These are phyloP conservation scores for Pinctada fucata DNA, from an alignment of 2,888 invertebrate species.

Conservation along the genomic window DNA sequence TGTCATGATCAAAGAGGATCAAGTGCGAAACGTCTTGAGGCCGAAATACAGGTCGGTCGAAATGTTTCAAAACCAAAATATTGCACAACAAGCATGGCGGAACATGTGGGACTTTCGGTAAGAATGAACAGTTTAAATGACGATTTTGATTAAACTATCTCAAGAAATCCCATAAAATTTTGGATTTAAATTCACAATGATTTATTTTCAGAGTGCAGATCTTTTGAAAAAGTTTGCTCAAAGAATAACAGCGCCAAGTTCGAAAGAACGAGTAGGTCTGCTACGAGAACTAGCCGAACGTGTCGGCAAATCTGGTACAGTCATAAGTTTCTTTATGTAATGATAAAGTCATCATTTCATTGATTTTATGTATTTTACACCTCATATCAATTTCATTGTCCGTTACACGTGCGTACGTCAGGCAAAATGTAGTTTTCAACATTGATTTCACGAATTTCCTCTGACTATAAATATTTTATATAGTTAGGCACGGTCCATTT, in stretches of 20 bases:
- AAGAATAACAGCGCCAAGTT: conserved; percentile 66
- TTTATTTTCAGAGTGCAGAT: conserved; percentile 61
- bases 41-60: too few relatives aligned
- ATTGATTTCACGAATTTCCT: too few relatives aligned
- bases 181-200: background rate
- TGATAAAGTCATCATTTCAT: background rate
- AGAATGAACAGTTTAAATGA: conserved; percentile 33
- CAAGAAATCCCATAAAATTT: background rate
- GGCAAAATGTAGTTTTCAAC: too few relatives aligned
- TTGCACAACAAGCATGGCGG: conserved; percentile 73
- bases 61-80: conserved; percentile 5
- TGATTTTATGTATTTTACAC: too few relatives aligned
- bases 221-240: conserved; percentile 69
- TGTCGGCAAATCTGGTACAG: conserved; percentile 63
- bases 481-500: too few relatives aligned
- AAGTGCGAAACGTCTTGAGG: too few relatives aligned
- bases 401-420: too few relatives aligned
- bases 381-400: too few relatives aligned
- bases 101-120: conserved; percentile 61
- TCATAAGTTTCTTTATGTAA: too few relatives aligned
- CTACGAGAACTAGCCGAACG: conserved; percentile 61
- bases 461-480: too few relatives aligned
- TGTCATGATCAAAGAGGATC: too few relatives aligned
- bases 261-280: conserved; percentile 63
- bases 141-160: background rate